phyloP scores from a whole-genome alignment of 2,113 vertebrate genomes.

The Malurus elegans region DNA sequence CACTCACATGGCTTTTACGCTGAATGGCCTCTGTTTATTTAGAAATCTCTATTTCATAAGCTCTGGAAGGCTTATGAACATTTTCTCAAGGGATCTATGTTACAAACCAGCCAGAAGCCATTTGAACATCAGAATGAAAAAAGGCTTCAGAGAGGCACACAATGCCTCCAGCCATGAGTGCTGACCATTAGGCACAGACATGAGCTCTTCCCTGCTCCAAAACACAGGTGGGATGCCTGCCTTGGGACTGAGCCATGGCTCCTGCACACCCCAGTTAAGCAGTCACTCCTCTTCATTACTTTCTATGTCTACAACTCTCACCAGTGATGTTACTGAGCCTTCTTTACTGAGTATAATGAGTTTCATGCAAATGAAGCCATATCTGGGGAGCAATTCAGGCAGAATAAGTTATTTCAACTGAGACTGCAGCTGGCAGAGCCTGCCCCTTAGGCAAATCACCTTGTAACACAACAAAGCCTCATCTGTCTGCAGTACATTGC shows the following conservation, averaged over 20 bases:
- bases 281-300: neutral
- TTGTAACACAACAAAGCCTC: neutral
- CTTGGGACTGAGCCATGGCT: neutral
- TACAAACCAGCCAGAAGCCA: neutral
- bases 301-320: neutral
- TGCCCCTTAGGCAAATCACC: neutral
- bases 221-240: neutral
- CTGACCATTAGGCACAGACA: neutral
- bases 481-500: neutral
- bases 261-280: neutral
- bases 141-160: neutral
- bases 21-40: neutral
- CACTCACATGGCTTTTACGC: neutral
- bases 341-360: neutral
- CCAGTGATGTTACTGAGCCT: neutral
- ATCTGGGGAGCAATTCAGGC: neutral
- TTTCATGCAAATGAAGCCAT: neutral
- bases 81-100: neutral
- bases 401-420: slow-evolving; percentile 1
- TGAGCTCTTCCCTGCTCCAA: neutral
- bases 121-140: neutral
- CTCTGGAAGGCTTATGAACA: neutral
- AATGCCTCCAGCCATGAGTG: neutral
- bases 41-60: neutral
- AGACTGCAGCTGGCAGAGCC: neutral